Base-by-base conservation (phyloP, 2,888 invertebrate genomes). In the Cryptocheilus praepositus region DNA sequence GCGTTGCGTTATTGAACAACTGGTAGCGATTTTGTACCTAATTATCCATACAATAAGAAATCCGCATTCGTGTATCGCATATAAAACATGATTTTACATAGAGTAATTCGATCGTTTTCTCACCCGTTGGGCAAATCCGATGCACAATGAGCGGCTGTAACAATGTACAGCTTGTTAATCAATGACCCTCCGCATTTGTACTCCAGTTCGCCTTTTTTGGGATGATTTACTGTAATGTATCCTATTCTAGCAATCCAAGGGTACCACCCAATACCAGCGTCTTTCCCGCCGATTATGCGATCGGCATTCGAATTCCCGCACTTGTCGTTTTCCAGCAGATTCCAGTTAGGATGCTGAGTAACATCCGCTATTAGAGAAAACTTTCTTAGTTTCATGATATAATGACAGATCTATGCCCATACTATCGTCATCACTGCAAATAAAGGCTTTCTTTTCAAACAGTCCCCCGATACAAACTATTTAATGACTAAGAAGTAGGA, bases 281-380 rank as follows among this genome's bases (percentile, higher is more conserved):
- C 60, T 18, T 65, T 77, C 3, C 85, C 86, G 7, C 83, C 85
- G 57, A 74, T 73, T 15, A 85, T 83, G 3, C 73, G 73, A 80
- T 92, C 92, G 0, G 90, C 83, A 11, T 89, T 89, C 64, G 90
- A 90, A 60, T 90, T 89, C 0, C 93, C 93, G 71, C 93, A 93
- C n/a, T 89, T 90, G 0, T 89, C 85, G 4, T 83, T 70, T 0
- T 91, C 89, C 66, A 92, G 76, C 19, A 86, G 82, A 11, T 74
- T 65, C 92, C 92, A 92, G 13, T 90, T 90, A 2, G 89, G 87
- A 74, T 92, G 91, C 15, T 79, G 28, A 21, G 54, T 77, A 45
- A 80, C 22, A 51, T 78, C 64, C 7, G 28, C 76, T 77, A 67
- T 19, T 15, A 55, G 52, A 11, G 55, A 11, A 36, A 36, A 7